Evolutionary conservation across 1,140 invertebrate genomes (phyloP).

Genomic region (Drosophila truncata): DNA sequence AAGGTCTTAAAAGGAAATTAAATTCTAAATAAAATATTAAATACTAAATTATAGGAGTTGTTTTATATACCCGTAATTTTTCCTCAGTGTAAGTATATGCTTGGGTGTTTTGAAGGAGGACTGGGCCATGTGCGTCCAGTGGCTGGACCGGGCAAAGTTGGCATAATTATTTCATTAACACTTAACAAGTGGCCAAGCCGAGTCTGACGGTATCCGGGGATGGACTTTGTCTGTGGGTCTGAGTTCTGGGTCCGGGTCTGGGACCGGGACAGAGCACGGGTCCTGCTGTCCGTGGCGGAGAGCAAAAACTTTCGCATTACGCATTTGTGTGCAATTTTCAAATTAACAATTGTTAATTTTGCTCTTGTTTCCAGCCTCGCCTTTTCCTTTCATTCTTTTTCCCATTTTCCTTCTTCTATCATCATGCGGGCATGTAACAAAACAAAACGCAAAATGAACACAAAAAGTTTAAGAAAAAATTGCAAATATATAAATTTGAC

Average conservation of each 20-base stretch:
- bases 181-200: constrained; percentile 78
- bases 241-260: constrained; percentile 2
- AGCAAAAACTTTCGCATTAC: constrained; percentile 79
- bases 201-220: constrained; percentile 34
- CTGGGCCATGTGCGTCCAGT: constrained; percentile 46
- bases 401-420: constrained; percentile 14
- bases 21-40: background rate
- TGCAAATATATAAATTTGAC: constrained; percentile 66
- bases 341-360: constrained; percentile 84
- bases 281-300: constrained; percentile 32
- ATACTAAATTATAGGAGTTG: background rate
- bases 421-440: constrained; percentile 59
- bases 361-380: constrained; percentile 50
- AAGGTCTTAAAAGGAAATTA: no score
- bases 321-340: constrained; percentile 84
- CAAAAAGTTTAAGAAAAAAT: constrained; percentile 52
- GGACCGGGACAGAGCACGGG: constrained; percentile 9
- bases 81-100: constrained; percentile 14
- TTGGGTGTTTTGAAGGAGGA: constrained; percentile 1
- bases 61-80: background rate
- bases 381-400: constrained; percentile 17
- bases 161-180: constrained; percentile 84
- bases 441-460: constrained; percentile 57
- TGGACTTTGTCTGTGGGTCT: constrained; percentile 2
- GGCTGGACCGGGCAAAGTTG: constrained; percentile 64